phyloP scores from a whole-genome alignment of 1,140 invertebrate species.

The Fopius arisanus region DNA sequence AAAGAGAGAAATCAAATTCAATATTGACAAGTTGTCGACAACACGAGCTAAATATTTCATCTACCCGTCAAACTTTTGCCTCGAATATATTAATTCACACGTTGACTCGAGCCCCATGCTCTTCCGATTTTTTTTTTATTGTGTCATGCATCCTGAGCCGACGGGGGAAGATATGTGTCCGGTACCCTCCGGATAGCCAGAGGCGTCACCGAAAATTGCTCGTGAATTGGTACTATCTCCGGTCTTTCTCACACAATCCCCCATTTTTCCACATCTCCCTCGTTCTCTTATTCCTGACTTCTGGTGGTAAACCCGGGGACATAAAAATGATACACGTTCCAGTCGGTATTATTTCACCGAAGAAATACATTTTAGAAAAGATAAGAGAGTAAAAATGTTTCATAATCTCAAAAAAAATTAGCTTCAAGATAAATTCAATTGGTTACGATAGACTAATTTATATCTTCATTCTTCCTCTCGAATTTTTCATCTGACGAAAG shows the following conservation, averaged over 20 bases:
- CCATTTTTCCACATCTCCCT: slow-evolving; percentile 3
- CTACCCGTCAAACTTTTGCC: slow-evolving; percentile 55
- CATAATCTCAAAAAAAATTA: no score
- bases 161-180: slow-evolving; percentile 21
- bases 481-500: no score
- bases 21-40: slow-evolving; percentile 29
- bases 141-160: slow-evolving; percentile 22
- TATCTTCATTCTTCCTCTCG: no score
- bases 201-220: slow-evolving; percentile 52
- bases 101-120: neutral
- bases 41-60: slow-evolving; percentile 60
- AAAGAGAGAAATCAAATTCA: no score
- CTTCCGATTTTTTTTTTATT: slow-evolving; percentile 40
- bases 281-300: slow-evolving; percentile 8
- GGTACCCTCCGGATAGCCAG: slow-evolving; percentile 41
- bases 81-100: slow-evolving; percentile 60
- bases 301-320: slow-evolving; percentile 29
- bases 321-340: slow-evolving; percentile 32
- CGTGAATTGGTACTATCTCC: slow-evolving; percentile 52
- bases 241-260: slow-evolving; percentile 29
- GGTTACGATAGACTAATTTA: neutral
- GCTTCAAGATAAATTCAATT: neutral
- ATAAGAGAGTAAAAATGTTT: no score
- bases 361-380: neutral
- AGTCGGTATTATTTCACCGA: neutral